Base-by-base conservation (phyloP, 37 sponge, comb jelly and placozoan genomes). In the Halichondria panicea region DNA sequence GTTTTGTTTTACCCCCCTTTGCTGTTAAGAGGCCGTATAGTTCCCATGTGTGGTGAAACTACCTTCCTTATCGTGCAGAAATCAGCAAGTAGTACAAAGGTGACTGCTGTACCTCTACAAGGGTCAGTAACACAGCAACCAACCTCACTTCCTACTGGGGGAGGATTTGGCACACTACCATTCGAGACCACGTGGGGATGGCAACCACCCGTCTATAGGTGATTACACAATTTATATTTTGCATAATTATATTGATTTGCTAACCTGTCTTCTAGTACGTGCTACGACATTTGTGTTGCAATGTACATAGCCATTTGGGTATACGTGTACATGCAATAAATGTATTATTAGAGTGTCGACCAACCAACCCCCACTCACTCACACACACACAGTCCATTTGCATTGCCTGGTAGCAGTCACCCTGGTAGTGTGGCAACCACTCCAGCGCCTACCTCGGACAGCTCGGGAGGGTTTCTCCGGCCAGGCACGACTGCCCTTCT, bases 171-270 rank as follows among this genome's bases (percentile, higher is more conserved):
- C 73, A 30, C 72, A 53, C 81, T 84, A 2, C 85, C 91, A 21
- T 88, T 88, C 67, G 89, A 81, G 52, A 72, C 82, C n/a, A 66
- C 68, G 0, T 85, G 86, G 86, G 55, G 62, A 0, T 81, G 67
- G 81, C 80, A 79, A 35, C 80, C 70, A 50, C 60, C 71, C 13
- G 36, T 74, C 37, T 79, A 79, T 67, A 77, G 78, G 78, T 77
- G 50, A 12, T 21, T 33, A 63, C 5, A 30, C 2, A 34, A 30
- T 13, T 6, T 33, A 18, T 13, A 40, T n/a, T n/a, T n/a, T n/a
- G n/a, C n/a, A n/a, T n/a, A n/a, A n/a, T n/a, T n/a, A n/a, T n/a
- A n/a, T n/a, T n/a, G n/a, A n/a, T n/a, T n/a, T n/a, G n/a, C n/a
- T n/a, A n/a, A n/a, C n/a, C n/a, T n/a, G n/a, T n/a, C n/a, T n/a